These are phyloP conservation scores for Arctopsyche grandis DNA, from an alignment of 1,140 invertebrate species.

Conservation along the genomic window DNA sequence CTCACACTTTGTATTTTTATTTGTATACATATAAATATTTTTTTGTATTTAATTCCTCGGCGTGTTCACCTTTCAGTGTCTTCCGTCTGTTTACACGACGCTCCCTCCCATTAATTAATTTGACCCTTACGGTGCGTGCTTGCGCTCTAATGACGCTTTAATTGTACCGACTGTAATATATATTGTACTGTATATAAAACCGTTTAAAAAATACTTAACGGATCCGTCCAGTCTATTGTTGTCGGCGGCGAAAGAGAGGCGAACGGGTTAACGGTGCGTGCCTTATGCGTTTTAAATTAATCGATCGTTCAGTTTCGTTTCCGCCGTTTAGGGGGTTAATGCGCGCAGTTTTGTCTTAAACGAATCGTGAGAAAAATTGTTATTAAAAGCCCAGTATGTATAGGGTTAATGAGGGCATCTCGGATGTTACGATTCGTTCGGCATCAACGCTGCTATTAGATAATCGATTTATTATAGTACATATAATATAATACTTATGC, in stretches of 20 bases:
- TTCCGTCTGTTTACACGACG: slow-evolving; percentile 2
- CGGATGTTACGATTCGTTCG: too few relatives aligned
- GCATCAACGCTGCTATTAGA: too few relatives aligned
- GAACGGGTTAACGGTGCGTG: slow-evolving; percentile 27
- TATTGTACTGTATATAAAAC: too few relatives aligned
- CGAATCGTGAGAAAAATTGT: background rate
- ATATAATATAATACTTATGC: too few relatives aligned
- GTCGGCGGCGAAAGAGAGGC: background rate
- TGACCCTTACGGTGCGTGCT: slow-evolving; percentile 3
- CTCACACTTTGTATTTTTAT: background rate
- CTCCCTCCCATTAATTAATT: slow-evolving; percentile 19
- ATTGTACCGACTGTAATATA: slow-evolving; percentile 7
- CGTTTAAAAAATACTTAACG: slow-evolving; percentile 35
- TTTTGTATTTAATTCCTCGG: background rate
- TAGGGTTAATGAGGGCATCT: too few relatives aligned
- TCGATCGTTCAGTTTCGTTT: slow-evolving; percentile 15
- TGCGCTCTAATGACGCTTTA: background rate
- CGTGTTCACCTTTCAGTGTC: background rate
- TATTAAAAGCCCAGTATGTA: too few relatives aligned
- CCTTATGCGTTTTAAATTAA: slow-evolving; percentile 47
- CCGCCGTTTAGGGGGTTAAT: slow-evolving; percentile 31
- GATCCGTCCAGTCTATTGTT: background rate
- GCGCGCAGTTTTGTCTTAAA: background rate
- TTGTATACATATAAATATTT: background rate
- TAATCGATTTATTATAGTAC: too few relatives aligned